These are phyloP conservation scores for Didymodactylos carnosus DNA, from an alignment of 2,888 invertebrate genomes.

Conservation along the genomic window DNA sequence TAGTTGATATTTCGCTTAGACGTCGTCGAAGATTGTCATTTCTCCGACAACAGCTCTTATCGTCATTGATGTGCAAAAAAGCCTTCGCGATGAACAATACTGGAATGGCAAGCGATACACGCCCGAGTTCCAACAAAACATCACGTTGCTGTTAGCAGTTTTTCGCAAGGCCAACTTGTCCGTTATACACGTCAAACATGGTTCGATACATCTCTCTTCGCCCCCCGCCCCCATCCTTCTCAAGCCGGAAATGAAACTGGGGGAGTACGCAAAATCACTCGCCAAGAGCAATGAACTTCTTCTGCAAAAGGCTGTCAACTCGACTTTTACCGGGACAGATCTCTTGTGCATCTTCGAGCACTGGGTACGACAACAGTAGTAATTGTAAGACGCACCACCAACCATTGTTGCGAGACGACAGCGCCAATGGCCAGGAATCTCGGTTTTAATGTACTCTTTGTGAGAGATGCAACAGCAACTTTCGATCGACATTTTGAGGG, in stretches of 20 bases:
- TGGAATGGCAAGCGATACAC: not conserved
- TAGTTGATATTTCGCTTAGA: not conserved
- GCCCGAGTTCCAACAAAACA: not conserved
- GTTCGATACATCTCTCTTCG: not conserved
- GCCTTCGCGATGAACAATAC: not conserved
- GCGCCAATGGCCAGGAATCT: not conserved
- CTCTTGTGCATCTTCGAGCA: not conserved
- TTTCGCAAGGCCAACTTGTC: not conserved
- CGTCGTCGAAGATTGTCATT: not conserved
- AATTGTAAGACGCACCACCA: not conserved
- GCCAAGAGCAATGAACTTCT: not conserved
- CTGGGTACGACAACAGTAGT: not conserved
- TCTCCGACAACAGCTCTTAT: not conserved
- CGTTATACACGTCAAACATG: not conserved
- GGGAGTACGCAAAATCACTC: not conserved
- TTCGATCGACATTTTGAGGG: not conserved
- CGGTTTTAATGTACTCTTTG: not conserved
- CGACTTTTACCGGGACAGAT: not conserved
- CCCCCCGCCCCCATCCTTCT: not conserved
- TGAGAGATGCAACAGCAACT: not conserved
- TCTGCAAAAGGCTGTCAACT: not conserved
- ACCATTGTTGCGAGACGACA: not conserved
- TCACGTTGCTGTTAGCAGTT: not conserved
- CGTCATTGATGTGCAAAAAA: not conserved
- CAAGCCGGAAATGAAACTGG: not conserved